Conservation (phyloP, 2,797 vertebrate genomes). For the Leptatherina wallacei region DNA sequence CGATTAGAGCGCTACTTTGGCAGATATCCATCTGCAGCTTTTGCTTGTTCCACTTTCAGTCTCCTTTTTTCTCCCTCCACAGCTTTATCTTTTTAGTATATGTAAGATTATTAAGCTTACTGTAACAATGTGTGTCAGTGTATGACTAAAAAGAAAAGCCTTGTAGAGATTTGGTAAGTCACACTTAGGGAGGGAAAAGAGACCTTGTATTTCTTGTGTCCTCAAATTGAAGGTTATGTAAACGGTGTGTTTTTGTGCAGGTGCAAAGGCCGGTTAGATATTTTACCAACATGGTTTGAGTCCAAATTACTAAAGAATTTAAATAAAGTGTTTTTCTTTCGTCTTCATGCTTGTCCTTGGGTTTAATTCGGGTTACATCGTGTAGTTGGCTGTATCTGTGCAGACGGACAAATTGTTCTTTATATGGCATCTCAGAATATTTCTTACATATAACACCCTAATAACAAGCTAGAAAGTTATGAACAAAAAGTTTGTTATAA, state of each 20-base stretch:
- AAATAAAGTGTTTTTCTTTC: conserved; percentile 49
- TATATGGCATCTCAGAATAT: too few species aligned
- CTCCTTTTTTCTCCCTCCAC: conserved; percentile 43
- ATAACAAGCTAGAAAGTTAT: not conserved
- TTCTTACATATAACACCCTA: too few species aligned
- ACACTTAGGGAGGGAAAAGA: conserved; percentile 47
- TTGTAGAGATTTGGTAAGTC: conserved; percentile 68
- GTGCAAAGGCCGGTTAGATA: conserved; percentile 69
- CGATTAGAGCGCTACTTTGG: conserved; percentile 65
- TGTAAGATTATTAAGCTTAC: conserved; percentile 72
- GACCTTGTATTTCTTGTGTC: conserved; percentile 49
- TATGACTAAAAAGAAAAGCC: conserved; percentile 53
- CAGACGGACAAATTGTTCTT: too few species aligned
- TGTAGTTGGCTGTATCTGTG: not conserved
- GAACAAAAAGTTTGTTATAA: not conserved
- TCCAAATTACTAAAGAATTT: conserved; percentile 62
- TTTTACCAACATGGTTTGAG: conserved; percentile 38
- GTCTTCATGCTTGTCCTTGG: not conserved
- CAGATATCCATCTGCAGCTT: conserved; percentile 74
- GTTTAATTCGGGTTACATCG: not conserved
- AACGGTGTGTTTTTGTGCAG: conserved; percentile 64
- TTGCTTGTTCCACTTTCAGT: conserved; percentile 72
- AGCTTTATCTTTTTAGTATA: conserved; percentile 71
- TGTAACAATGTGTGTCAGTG: conserved; percentile 64
- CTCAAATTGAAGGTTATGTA: conserved; percentile 64